Percentiles rank a stretch among this genome's conserved stretches.
These are phyloP conservation scores for Aporophyla lueneburgensis DNA, from an alignment of 2,888 invertebrate genomes.

Conservation along the genomic window DNA sequence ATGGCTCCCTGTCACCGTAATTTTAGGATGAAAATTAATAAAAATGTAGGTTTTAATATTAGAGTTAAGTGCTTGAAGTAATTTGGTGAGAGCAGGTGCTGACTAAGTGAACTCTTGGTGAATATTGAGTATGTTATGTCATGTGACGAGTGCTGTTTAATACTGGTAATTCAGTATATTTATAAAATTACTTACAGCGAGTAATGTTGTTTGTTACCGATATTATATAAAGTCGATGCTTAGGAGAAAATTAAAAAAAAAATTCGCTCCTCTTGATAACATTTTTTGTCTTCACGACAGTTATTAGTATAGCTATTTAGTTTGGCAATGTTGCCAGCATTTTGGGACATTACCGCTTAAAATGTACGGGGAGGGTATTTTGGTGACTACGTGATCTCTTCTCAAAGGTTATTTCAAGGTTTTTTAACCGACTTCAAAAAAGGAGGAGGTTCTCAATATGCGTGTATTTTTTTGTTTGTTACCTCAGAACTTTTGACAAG, in stretches of 20 bases:
- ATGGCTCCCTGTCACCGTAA: not conserved
- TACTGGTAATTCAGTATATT: too few species aligned
- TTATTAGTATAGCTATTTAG: not conserved
- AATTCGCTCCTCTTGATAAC: not conserved
- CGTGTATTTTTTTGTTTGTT: too few species aligned
- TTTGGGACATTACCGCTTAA: not conserved
- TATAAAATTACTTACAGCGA: not conserved
- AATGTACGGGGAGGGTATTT: not conserved
- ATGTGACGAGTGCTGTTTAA: not conserved
- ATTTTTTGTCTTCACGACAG: not conserved
- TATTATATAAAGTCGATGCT: not conserved
- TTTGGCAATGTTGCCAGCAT: not conserved
- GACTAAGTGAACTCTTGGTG: not conserved
- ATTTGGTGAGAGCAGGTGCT: slow-evolving; percentile 6
- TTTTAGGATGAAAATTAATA: not conserved
- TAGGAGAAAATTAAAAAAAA: not conserved
- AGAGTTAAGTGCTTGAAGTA: slow-evolving; percentile 21
- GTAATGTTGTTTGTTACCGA: not conserved
- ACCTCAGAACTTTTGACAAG: too few species aligned
- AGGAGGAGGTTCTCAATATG: too few species aligned
- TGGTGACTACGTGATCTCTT: not conserved
- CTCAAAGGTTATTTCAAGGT: not conserved
- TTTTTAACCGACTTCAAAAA: too few species aligned
- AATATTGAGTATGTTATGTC: slow-evolving; percentile 11
- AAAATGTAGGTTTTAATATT: slow-evolving; percentile 15